Evolutionary conservation across 2,113 vertebrate species (phyloP), one percentile per base, ranked within the genome.

Genomic region (Rattus norvegicus): DNA sequence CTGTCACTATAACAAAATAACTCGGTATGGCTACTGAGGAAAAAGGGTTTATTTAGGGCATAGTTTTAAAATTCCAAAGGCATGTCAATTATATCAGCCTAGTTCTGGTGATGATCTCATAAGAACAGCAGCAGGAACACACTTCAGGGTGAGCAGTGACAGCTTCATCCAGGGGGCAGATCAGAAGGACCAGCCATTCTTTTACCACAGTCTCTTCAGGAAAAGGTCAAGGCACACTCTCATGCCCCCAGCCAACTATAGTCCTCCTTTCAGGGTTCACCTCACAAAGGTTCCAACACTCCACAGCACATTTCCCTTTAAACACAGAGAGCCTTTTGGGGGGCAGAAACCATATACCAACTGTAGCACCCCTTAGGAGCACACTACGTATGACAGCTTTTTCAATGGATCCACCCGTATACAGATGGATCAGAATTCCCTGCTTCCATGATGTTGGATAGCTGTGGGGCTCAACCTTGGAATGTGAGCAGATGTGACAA

Each of bases 401-500:
- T 52, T 54, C 16, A 7, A 2, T 28, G 28, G 33, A 36, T 26
- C 54, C 43, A 47, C 2, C 8, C 20, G 0, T 0, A 9, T 13
- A 8, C 9, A 11, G 4, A 24, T 16, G 12, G 36, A 24, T 19
- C 7, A 3, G 28, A 30, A 1, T 47, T 59, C 17, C 30, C 30
- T 49, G 59, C 0, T 33, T n/a, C 33, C 20, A 19, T 30, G 79
- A 22, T 12, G 5, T 9, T 67, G 54, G 28, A 4, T 22, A 26
- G 12, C 12, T 49, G 1, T 2, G 2, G 2, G 19, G 13, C 72
- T n/a, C 84, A 61, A 43, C 59, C 47, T 24, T 80, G 33, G 47
- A 73, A 43, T 17, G 7, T 39, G 52, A 65, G 22, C 7, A 8
- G 14, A 1, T 49, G 52, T 59, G n/a, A 39, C 1, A 16, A 12